phyloP scores from a whole-genome alignment of 1,140 invertebrate species.

The Ruditapes philippinarum region DNA sequence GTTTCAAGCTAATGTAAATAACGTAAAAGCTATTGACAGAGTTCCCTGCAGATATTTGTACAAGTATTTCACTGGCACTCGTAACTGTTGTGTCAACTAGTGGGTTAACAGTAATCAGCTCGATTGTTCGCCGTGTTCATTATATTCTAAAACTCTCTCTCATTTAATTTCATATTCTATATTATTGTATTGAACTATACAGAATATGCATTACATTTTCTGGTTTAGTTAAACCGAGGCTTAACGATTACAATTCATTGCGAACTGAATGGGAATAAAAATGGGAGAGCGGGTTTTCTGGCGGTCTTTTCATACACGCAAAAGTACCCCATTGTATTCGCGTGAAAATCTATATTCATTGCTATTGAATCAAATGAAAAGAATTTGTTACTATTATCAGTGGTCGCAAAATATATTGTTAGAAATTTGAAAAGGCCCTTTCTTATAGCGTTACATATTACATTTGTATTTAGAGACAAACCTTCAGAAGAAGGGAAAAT shows the following conservation, averaged over 20 bases:
- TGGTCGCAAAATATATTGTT: conserved; percentile 82
- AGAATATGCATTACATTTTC: conserved; percentile 38
- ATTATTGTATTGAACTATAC: not conserved
- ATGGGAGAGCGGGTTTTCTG: conserved; percentile 23
- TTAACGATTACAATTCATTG: conserved; percentile 67
- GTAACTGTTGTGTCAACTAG: conserved; percentile 6
- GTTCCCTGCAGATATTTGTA: conserved; percentile 42
- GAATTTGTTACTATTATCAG: conserved; percentile 81
- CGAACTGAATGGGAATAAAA: conserved; percentile 55
- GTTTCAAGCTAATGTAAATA: conserved; percentile 47
- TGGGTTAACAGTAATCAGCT: conserved; percentile 32
- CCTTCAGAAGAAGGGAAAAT: conserved; percentile 28
- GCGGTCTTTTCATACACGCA: conserved; percentile 51
- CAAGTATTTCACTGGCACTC: conserved; percentile 35
- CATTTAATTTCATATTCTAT: conserved; percentile 60
- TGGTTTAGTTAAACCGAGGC: conserved; percentile 44
- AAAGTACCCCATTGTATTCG: conserved; percentile 59
- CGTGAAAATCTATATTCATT: conserved; percentile 81
- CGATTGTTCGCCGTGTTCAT: conserved; percentile 35
- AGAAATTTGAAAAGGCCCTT: conserved; percentile 82
- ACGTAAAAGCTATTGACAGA: conserved; percentile 39
- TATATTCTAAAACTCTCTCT: conserved; percentile 31
- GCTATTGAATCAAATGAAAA: conserved; percentile 77
- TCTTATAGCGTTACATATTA: conserved; percentile 82
- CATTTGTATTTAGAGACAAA: conserved; percentile 66